phyloP scores from a whole-genome alignment of 2,113 vertebrate species.

The Chaetodon trifascialis region DNA sequence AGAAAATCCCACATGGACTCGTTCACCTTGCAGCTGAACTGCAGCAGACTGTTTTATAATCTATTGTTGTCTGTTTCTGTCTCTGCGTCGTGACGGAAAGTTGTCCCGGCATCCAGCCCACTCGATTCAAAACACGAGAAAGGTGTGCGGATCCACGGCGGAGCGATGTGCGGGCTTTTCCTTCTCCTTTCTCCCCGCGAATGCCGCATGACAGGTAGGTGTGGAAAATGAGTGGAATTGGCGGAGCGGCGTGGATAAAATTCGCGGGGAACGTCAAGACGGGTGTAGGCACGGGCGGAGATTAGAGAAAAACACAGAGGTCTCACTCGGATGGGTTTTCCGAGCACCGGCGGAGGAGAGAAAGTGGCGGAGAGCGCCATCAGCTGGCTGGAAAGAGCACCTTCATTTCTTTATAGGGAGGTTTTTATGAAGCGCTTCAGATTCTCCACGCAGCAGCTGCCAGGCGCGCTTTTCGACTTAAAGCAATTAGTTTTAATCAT shows the following conservation, averaged over 20 bases:
- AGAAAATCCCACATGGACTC: slow-evolving; percentile 4
- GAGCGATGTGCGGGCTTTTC: background rate
- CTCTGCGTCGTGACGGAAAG: slow-evolving; percentile 23
- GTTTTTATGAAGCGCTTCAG: background rate
- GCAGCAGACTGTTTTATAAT: slow-evolving; percentile 60
- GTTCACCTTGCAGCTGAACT: slow-evolving; percentile 44
- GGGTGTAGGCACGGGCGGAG: slow-evolving; percentile 46
- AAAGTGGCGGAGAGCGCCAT: slow-evolving; percentile 11
- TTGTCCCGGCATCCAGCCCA: slow-evolving; percentile 24
- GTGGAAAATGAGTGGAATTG: slow-evolving; percentile 58
- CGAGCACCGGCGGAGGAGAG: fast-evolving
- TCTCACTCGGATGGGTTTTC: slow-evolving; percentile 37
- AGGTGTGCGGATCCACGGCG: slow-evolving; percentile 53
- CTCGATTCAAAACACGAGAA: slow-evolving; percentile 18
- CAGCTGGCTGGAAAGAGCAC: slow-evolving; percentile 16
- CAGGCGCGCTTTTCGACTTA: no score
- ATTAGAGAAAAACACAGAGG: slow-evolving; percentile 33
- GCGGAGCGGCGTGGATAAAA: slow-evolving; percentile 66
- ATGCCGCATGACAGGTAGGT: slow-evolving; percentile 17
- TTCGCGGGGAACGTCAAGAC: slow-evolving; percentile 75
- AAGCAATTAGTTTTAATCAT: no score
- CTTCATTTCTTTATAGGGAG: background rate
- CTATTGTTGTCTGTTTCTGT: slow-evolving; percentile 61
- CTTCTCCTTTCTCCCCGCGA: background rate
- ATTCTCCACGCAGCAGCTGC: background rate